Evolutionary conservation across 2,797 vertebrate genomes (phyloP).

Genomic region (Chelidonichthys spinosus): DNA sequence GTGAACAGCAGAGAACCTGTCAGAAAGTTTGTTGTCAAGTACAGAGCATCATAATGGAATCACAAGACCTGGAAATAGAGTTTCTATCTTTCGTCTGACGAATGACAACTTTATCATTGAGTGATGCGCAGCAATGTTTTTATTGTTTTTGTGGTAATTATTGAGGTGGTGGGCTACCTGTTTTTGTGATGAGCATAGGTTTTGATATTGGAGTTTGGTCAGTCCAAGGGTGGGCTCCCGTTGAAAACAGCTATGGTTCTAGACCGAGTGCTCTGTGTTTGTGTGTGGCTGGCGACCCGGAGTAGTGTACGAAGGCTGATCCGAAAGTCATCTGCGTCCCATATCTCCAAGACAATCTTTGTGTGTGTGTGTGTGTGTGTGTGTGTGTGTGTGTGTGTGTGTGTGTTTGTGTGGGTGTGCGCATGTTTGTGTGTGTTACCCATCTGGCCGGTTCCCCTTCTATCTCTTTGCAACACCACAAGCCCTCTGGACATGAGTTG

Average conservation of each 20-base stretch:
- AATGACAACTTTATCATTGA: neutral
- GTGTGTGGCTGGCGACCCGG: constrained; percentile 28
- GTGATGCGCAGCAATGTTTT: neutral
- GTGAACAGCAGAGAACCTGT: neutral
- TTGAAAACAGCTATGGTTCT: constrained; percentile 4
- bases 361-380: constrained; percentile 38
- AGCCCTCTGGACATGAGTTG: constrained; percentile 69
- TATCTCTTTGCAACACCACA: constrained; percentile 63
- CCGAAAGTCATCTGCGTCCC: constrained; percentile 52
- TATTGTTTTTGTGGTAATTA: neutral
- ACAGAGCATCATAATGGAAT: neutral
- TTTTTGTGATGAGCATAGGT: neutral
- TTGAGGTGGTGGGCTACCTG: neutral
- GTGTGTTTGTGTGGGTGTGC: constrained; percentile 21
- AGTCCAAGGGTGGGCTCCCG: neutral
- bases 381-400: constrained; percentile 31
- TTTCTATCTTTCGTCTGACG: neutral
- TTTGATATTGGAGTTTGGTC: constrained; percentile 4
- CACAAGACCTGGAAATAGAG: neutral
- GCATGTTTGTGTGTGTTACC: constrained; percentile 45
- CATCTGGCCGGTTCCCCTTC: constrained; percentile 58
- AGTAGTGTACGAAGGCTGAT: constrained; percentile 32
- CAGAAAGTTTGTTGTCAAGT: neutral
- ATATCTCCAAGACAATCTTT: constrained; percentile 61
- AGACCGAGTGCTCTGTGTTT: constrained; percentile 7